Evolutionary conservation across 2,888 invertebrate species (phyloP).

Genomic region (Ceraclea dissimilis): DNA sequence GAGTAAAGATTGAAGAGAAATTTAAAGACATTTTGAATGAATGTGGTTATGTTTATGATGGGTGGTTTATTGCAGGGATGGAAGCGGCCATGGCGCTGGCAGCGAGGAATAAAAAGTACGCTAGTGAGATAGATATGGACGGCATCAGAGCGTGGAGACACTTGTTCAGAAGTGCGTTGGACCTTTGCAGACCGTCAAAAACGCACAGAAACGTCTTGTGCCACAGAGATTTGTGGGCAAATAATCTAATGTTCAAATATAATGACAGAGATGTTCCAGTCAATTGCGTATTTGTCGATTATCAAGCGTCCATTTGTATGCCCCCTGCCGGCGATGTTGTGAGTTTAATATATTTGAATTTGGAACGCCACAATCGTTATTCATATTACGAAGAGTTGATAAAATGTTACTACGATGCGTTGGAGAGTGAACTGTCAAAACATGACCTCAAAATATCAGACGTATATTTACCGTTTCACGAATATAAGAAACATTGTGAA

Average conservation of each 20-base stretch:
- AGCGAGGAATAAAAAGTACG: constrained; percentile 11
- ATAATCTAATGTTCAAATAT: constrained; percentile 28
- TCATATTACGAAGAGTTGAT: constrained; percentile 9
- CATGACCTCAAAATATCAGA: constrained; percentile 8
- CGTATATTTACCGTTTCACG: constrained; percentile 18
- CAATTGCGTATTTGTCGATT: constrained; percentile 33
- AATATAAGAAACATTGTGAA: constrained; percentile 12
- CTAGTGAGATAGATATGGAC: background rate
- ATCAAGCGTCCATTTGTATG: constrained; percentile 34
- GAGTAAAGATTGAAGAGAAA: constrained; percentile 23
- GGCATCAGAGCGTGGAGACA: constrained; percentile 8
- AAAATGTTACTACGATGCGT: constrained; percentile 15
- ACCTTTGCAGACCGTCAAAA: constrained; percentile 13
- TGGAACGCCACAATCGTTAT: constrained; percentile 21
- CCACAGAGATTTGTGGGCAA: constrained; percentile 29
- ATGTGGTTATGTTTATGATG: constrained; percentile 14
- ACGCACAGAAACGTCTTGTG: constrained; percentile 27
- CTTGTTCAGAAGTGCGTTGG: constrained; percentile 9
- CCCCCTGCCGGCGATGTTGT: constrained; percentile 34
- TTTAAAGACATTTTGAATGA: constrained; percentile 22
- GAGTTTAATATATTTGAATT: constrained; percentile 32
- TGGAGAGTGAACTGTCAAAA: constrained; percentile 4
- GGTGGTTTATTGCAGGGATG: constrained; percentile 32
- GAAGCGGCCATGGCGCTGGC: constrained; percentile 25
- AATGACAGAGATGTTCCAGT: constrained; percentile 24